Percentiles rank a stretch among this genome's conserved stretches.
These are phyloP conservation scores for Sphaerophoria taeniata DNA, from an alignment of 2,888 invertebrate genomes.

Conservation along the genomic window DNA sequence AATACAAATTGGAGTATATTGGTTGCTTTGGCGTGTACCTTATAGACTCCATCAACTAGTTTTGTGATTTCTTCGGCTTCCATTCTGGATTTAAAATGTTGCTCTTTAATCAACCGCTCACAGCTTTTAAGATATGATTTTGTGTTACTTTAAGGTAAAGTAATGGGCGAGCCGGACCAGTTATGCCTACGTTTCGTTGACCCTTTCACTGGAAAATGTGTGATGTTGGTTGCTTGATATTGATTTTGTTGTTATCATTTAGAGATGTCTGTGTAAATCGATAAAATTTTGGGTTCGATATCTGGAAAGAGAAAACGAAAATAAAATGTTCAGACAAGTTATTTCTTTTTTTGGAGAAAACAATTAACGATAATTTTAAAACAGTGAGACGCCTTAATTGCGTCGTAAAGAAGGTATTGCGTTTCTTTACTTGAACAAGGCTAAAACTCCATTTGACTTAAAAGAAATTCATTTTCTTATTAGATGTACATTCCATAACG, in stretches of 20 bases:
- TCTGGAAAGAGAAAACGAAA: constrained; percentile 43
- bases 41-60: constrained; percentile 95
- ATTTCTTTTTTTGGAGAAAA: neutral
- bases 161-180: constrained; percentile 26
- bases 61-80: constrained; percentile 96
- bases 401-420: no score
- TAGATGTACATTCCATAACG: no score
- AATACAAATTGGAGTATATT: constrained; percentile 1
- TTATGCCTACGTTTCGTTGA: constrained; percentile 50
- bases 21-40: constrained; percentile 85
- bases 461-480: no score
- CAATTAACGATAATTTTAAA: neutral
- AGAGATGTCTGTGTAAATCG: constrained; percentile 12
- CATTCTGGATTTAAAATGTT: constrained; percentile 76
- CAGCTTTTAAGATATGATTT: constrained; percentile 12
- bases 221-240: constrained; percentile 8
- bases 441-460: no score
- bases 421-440: no score
- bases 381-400: no score
- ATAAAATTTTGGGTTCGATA: constrained; percentile 25
- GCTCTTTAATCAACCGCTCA: constrained; percentile 7
- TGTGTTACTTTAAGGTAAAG: neutral
- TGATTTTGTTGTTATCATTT: constrained; percentile 49
- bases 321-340: neutral
- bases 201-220: constrained; percentile 37